Evolutionary conservation across 2,113 vertebrate species (phyloP), one percentile per base, ranked within the genome.

Genomic region (Cichladusa arquata): DNA sequence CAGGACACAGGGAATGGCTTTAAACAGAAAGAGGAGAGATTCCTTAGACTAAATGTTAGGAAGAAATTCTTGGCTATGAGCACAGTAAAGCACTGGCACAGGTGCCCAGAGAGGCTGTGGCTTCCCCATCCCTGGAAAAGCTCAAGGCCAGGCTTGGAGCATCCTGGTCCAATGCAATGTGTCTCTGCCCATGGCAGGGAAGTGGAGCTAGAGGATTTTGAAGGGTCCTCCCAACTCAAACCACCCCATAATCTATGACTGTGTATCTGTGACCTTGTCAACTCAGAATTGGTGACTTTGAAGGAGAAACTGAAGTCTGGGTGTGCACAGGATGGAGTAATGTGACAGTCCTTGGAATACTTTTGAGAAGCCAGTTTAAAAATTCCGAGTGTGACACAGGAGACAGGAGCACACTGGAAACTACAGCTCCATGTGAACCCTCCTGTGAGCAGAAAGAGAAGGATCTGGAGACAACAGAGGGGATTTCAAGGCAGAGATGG

Each of bases 31-130:
- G 24, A 51, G 36, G 0, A 42, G 14, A 54, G 38, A 29, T 54
- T 31, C 48, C 6, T 80, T 56, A 56, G 20, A 25, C 8, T 33
- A 26, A 54, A 34, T 36, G 3, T 80, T 36, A 36, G 20, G 50
- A 80, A 45, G 12, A 47, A 47, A 47, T 80, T 56, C 10, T 4
- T 81, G n/a, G 5, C 78, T 57, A 5, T 38, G 51, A 38, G 31
- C 3, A 4, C 0, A 4, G 22, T 8, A 26, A 36, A 25, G 20
- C 77, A 2, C 17, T 26, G n/a, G 51, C n/a, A 67, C n/a, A 47
- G 26, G 0, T 56, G 8, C 22, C 50, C 40, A 57, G 42, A 29
- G 33, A 47, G 47, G 42, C 51, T 47, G 42, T 26, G 28, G 42
- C n/a, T 67, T 24, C 42, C n/a, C 14, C 51, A 47, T 8, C 8